Base-by-base conservation (phyloP, 2,113 vertebrate genomes). In the Carettochelys insculpta region DNA sequence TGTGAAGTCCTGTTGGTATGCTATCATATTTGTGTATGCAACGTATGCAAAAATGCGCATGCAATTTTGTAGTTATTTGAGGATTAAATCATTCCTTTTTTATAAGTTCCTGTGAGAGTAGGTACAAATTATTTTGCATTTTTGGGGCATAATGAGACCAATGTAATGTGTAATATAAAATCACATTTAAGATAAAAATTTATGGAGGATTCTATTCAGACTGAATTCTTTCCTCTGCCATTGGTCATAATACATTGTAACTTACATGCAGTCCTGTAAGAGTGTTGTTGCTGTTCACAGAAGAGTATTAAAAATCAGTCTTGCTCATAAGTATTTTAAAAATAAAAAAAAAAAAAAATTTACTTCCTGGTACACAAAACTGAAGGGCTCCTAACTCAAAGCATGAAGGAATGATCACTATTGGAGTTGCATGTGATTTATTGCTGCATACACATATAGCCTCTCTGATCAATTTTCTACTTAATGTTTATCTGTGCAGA, bases 401-500 rank as follows among this genome's bases (percentile, higher is more conserved):
- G n/a, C n/a, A 68, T 22, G 61, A 68, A 68, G 38, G 61, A 68
- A 68, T 68, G 38, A 54, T 8, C 16, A 48, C 53, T 6, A 11
- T 75, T 86, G 45, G 38, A 89, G 43, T 94, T 80, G 61, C 71
- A 3, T 71, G 5, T 19, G 54, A 8, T 80, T 90, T 80, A 58
- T 11, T 25, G 4, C 77, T 95, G 41, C 51, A 54, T 82, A 85
- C 79, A 77, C 65, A 1, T 24, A n/a, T 51, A 78, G 0, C 4
- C 90, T 2, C 50, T 9, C 4, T 65, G 83, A 75, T 89, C 10
- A 56, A 80, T 92, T 76, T 92, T 94, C 76, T 90, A 13, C n/a
- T 92, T 82, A 47, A 11, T 91, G 56, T 45, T 91, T 94, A 11
- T 93, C 8, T 96, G 98, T 97, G 90, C 96, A 99, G 99, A 99